Evolutionary conservation across 2,888 invertebrate species (phyloP).

Genomic region (Euplagia quadripunctaria): DNA sequence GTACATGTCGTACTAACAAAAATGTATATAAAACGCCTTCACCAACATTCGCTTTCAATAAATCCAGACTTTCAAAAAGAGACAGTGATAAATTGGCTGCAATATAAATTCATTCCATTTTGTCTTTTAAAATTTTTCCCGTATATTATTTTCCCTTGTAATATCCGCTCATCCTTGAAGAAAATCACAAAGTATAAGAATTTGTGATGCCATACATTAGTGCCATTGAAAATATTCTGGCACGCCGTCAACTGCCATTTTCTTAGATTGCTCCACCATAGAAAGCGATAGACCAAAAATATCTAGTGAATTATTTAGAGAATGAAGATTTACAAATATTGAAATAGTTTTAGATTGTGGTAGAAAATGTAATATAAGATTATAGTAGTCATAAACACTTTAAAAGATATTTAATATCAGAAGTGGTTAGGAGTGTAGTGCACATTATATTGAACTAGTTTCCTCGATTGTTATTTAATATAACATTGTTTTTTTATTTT

Average conservation of each 20-base stretch:
- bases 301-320: not conserved
- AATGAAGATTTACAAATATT: constrained; percentile 2
- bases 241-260: constrained; percentile 39
- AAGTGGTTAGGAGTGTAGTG: not conserved
- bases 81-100: not conserved
- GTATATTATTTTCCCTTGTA: constrained; percentile 6
- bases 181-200: constrained; percentile 13
- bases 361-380: not conserved
- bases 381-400: not conserved
- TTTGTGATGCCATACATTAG: constrained; percentile 28
- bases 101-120: constrained; percentile 8
- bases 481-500: no score
- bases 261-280: constrained; percentile 4
- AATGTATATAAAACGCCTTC: not conserved
- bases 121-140: not conserved
- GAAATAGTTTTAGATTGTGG: constrained; percentile 4
- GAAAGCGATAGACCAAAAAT: not conserved
- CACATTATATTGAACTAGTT: no score
- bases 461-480: no score
- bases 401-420: not conserved
- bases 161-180: constrained; percentile 8
- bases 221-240: constrained; percentile 31
- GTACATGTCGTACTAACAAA: not conserved
- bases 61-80: not conserved
- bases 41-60: not conserved